Percentiles rank a stretch among this genome's conserved stretches.
These are phyloP conservation scores for Cerceris rybyensis DNA, from an alignment of 2,888 invertebrate species.

Conservation along the genomic window DNA sequence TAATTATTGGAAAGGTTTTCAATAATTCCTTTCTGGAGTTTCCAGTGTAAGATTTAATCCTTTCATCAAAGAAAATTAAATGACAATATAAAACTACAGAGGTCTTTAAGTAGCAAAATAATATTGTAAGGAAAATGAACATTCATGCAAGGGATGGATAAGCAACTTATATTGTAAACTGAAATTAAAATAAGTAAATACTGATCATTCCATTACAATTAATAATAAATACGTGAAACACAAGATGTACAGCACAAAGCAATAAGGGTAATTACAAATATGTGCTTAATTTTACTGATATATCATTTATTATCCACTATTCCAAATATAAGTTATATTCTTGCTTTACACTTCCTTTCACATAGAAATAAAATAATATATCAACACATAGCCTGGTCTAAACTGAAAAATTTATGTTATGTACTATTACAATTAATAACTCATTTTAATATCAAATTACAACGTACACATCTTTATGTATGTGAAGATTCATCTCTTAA, in stretches of 20 bases:
- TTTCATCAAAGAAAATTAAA: background rate
- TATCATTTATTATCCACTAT: background rate
- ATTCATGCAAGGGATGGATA: background rate
- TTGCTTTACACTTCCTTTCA: background rate
- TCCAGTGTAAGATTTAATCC: background rate
- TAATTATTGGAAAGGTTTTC: too few relatives aligned
- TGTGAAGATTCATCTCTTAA: background rate
- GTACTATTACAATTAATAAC: background rate
- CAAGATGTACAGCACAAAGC: background rate
- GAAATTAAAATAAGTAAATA: too few relatives aligned
- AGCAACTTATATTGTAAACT: background rate
- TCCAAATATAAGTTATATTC: background rate
- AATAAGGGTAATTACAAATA: background rate
- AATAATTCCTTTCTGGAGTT: too few relatives aligned
- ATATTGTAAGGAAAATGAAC: background rate
- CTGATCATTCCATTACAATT: background rate
- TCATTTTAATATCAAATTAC: background rate
- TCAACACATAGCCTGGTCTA: too few relatives aligned
- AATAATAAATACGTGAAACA: background rate
- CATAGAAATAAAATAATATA: too few relatives aligned
- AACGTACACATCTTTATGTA: background rate
- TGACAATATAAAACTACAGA: background rate
- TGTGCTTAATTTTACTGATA: background rate
- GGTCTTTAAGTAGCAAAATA: background rate
- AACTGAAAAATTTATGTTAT: too few relatives aligned